Conservation (phyloP, 2,113 vertebrate genomes). For the Tyto alba region DNA sequence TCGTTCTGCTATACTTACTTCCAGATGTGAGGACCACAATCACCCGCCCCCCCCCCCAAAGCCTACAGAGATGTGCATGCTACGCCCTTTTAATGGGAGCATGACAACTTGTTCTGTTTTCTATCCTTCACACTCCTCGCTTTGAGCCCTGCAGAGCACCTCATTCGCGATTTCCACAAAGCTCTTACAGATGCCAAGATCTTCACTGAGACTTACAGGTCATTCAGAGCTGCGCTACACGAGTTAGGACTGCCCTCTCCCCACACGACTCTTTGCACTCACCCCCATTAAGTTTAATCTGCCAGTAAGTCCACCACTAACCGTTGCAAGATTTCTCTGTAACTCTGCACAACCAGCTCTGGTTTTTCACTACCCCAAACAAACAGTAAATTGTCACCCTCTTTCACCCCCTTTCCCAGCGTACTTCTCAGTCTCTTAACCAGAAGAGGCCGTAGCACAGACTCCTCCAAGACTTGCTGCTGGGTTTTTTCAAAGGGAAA, state of each 20-base stretch:
- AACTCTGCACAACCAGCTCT: not conserved
- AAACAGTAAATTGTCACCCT: not conserved
- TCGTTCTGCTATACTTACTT: not conserved
- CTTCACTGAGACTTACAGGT: fast-evolving
- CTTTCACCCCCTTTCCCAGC: not conserved
- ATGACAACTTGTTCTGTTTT: not conserved
- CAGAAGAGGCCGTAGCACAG: not conserved
- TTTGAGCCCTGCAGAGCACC: not conserved
- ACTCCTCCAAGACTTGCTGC: not conserved
- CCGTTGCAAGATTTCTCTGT: not conserved
- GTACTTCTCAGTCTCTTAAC: not conserved
- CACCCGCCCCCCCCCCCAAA: not conserved
- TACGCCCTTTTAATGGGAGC: not conserved
- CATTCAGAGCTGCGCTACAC: fast-evolving
- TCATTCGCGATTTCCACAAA: not conserved
- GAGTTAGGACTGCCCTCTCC: not conserved
- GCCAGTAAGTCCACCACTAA: not conserved
- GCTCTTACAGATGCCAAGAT: not conserved
- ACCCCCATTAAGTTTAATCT: not conserved
- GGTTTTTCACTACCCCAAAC: not conserved
- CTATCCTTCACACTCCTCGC: not conserved
- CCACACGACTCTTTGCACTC: not conserved
- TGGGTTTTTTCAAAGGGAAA: not conserved
- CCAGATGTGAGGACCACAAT: not conserved
- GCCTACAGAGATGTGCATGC: not conserved